phyloP scores from a whole-genome alignment of 2,113 vertebrate species.

The Setophaga coronata region DNA sequence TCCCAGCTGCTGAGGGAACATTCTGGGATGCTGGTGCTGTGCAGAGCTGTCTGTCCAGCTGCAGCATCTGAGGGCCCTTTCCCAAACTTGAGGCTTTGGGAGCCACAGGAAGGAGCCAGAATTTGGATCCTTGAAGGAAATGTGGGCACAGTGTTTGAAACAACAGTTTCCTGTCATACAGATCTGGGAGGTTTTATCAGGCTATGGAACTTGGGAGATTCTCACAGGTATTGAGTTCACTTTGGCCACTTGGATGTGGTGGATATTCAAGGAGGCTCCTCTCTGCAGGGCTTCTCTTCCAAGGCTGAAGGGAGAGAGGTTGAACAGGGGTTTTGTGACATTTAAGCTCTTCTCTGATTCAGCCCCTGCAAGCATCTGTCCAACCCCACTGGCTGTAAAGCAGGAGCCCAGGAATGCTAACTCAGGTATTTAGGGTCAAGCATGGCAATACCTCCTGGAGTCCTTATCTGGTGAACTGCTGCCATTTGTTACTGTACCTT shows the following conservation, averaged over 20 bases:
- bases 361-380: background rate
- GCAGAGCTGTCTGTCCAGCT: background rate
- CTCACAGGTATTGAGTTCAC: background rate
- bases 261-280: background rate
- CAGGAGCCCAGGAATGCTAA: background rate
- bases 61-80: background rate
- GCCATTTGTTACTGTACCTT: background rate
- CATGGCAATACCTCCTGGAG: background rate
- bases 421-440: conserved; percentile 2
- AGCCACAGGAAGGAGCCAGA: background rate
- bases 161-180: background rate
- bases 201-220: background rate
- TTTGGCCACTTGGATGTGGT: background rate
- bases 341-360: background rate
- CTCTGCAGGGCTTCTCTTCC: background rate
- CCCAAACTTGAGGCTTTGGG: background rate
- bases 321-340: background rate
- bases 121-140: background rate
- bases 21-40: background rate
- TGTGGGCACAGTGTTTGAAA: background rate
- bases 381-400: background rate
- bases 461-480: background rate
- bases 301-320: background rate
- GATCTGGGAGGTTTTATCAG: background rate
- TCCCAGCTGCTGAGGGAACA: background rate